Percentiles rank a stretch among this genome's conserved stretches.
These are phyloP conservation scores for Sisor rabdophorus DNA, from an alignment of 2,113 vertebrate genomes.

Conservation along the genomic window DNA sequence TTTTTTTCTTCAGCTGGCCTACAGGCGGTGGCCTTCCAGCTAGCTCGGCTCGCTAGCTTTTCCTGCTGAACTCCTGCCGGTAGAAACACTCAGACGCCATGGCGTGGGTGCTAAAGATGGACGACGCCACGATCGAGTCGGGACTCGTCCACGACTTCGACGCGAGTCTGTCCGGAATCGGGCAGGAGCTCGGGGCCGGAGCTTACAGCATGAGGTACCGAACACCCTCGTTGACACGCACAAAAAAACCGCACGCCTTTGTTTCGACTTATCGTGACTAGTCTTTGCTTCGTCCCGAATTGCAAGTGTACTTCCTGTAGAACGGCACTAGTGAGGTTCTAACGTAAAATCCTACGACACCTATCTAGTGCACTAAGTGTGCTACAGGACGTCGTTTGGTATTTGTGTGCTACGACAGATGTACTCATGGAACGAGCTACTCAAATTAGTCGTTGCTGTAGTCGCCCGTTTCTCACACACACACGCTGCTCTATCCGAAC, in stretches of 20 bases:
- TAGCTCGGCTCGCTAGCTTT: constrained; percentile 41
- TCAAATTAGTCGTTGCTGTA: not conserved
- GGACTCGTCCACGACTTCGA: constrained; percentile 96
- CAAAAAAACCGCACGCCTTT: not conserved
- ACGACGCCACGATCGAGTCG: constrained; percentile 94
- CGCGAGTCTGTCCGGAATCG: constrained; percentile 94
- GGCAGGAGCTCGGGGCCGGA: constrained; percentile 92
- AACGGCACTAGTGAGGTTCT: not conserved
- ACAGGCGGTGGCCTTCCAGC: constrained; percentile 28
- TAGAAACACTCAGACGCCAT: constrained; percentile 70
- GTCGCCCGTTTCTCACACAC: not conserved
- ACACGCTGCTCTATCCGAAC: not conserved
- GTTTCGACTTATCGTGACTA: not conserved
- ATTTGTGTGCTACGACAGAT: not conserved
- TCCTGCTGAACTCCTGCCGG: constrained; percentile 67
- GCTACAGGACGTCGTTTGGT: not conserved
- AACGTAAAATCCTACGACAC: not conserved
- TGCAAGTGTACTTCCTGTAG: not conserved
- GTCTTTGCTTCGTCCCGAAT: not conserved
- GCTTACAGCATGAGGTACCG: constrained; percentile 93
- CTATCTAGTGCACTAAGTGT: not conserved
- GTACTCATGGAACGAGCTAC: not conserved
- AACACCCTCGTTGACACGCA: not conserved
- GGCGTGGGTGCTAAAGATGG: constrained; percentile 95
- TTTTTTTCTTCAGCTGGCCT: constrained; percentile 24